phyloP scores from a whole-genome alignment of 2,113 vertebrate species.

The Bubalus kerabau region DNA sequence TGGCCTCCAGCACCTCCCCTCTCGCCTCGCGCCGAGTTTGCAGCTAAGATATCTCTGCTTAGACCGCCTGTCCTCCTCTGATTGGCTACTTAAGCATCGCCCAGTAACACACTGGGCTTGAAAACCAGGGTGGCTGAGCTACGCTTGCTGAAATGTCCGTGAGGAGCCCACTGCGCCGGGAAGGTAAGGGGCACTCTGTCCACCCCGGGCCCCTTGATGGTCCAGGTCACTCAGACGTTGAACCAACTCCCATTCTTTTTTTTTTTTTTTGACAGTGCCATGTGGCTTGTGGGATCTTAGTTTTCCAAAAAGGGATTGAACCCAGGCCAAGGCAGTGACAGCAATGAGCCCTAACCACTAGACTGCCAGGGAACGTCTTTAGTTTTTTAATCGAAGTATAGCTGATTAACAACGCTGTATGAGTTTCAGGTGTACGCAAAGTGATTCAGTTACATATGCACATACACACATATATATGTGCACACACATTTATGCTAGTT shows the following conservation, averaged over 20 bases:
- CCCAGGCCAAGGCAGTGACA: background rate
- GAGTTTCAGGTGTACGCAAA: background rate
- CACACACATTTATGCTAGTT: background rate
- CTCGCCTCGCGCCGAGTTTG: fast-evolving
- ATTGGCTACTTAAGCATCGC: background rate
- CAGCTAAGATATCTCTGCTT: background rate
- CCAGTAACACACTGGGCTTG: background rate
- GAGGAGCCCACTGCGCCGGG: background rate
- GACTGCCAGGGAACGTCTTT: background rate
- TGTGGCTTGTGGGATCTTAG: background rate
- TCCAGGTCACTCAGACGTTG: background rate
- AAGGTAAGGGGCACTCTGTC: background rate
- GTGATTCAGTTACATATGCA: background rate
- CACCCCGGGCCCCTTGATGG: fast-evolving
- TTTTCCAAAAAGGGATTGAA: background rate
- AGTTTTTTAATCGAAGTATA: background rate
- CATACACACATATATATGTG: too few species aligned
- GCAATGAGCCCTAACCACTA: background rate
- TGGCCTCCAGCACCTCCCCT: background rate
- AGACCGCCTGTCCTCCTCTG: background rate
- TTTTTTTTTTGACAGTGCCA: background rate
- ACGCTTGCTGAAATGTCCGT: too few species aligned
- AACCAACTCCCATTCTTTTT: background rate
- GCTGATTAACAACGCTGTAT: background rate
- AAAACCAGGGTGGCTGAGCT: background rate